Base-by-base conservation (phyloP, 2,113 vertebrate species). In the Chloroceryle aenea region DNA sequence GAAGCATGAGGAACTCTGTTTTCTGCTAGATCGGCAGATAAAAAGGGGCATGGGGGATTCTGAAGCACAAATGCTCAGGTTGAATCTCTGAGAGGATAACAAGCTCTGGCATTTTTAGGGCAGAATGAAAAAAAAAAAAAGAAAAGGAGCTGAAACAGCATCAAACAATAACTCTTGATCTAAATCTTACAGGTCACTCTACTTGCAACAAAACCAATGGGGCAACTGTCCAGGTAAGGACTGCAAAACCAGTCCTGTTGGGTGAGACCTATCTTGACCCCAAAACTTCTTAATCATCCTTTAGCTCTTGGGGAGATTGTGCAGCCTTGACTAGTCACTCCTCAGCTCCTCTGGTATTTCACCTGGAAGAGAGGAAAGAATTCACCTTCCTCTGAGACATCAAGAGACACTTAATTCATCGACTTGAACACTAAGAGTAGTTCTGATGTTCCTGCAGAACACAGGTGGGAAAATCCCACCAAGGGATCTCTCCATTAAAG, bases 91-190 rank as follows among this genome's bases (percentile, higher is more conserved):
- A 96, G 88, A 96, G 43, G 66, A 97, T 97, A 97, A 97, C 59
- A 73, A 86, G 82, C 30, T 95, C 71, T 97, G 95, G 94, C 96
- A 97, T 94, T 97, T 97, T 97, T 87, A 97, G 96, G 95, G 72
- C 95, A 97, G 89, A 87, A 71, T 59, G 20, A 38, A 79, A 73
- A 63, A 72, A 79, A 36, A 43, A 38, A 32, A 18, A 14, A 72
- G 26, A 12, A 76, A 81, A 87, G 78, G 13, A 91, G 91, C 93
- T 96, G 93, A 93, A 97, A 76, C 62, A 94, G 89, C 95, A 97
- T 73, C 93, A 92, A 90, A 93, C 64, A 88, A 80, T 45, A 87
- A 92, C 68, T 84, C 72, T 83, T 86, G 71, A 67, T 93, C 72
- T 92, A 29, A 71, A 56, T 86, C 93, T 88, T 88, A 83, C 40